Base-by-base conservation (phyloP, 2,888 invertebrate species). In the Ypsolopha sequella region DNA sequence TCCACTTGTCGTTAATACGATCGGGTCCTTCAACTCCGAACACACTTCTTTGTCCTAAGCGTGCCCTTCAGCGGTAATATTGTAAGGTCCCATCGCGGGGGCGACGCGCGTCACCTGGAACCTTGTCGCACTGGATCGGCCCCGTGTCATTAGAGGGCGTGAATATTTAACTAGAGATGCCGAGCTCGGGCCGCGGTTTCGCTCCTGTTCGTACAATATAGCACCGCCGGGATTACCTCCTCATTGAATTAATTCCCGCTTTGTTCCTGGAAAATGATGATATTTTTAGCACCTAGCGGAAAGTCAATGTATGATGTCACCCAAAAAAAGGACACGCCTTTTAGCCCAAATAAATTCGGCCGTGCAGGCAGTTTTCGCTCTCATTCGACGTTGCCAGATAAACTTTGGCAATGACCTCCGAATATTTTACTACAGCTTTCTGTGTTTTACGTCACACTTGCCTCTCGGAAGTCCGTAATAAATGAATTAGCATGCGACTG, bases 61-160 rank as follows among this genome's bases (percentile, higher is more conserved):
- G 8, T 13, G 14, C 13, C 43, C 43, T 13, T 43, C 13, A 24
- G 24, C 24, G 43, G 7, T 38, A 36, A 13, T 13, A 13, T 14
- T 7, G 13, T 13, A 38, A 47, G 47, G 47, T 47, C 14, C 36
- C 13, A 36, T 36, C 1, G 13, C 11, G 8, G 10, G 36, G 14
- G 47, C 9, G 36, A 47, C 41, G 33, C n/a, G n/a, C 62, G 58
- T 61, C 62, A 67, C 64, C 60, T 72, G 68, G 71, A 67, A 70
- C 71, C 66, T 68, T 74, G 74, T 76, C 69, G 66, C 64, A 73
- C 68, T 66, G 68, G 69, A 63, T 67, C 71, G 66, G 65, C 70
- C 66, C 66, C 73, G 75, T 77, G 79, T 80, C 80, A 81, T 81
- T 81, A 81, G 76, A 74, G 76, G 77, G 75, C 73, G 73, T 81